Conservation (phyloP, 2,797 vertebrate species). For the Acanthurus leucopareius region DNA sequence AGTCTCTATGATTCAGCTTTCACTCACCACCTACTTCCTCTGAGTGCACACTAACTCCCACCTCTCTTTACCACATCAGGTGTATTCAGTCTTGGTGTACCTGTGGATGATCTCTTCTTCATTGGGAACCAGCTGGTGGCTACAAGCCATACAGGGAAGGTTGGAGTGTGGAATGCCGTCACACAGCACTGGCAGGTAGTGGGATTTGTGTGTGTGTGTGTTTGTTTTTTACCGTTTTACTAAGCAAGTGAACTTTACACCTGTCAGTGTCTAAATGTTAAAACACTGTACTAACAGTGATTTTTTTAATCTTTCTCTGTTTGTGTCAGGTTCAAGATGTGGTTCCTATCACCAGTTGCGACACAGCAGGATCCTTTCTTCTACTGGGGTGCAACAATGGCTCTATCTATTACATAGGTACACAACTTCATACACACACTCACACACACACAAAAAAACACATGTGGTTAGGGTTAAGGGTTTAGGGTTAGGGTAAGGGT, state of each 20-base stretch:
- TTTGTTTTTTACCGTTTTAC: not conserved
- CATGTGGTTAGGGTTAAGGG: too few species aligned
- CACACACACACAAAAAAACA: too few species aligned
- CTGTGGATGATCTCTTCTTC: conserved; percentile 97
- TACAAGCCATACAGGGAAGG: conserved; percentile 98
- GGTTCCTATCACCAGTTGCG: conserved; percentile 97
- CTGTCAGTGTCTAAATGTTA: too few species aligned
- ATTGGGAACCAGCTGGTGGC: conserved; percentile 99
- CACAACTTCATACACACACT: not conserved
- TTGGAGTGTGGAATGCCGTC: conserved; percentile 99
- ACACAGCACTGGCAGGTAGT: conserved; percentile 98
- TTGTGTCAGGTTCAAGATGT: conserved; percentile 94
- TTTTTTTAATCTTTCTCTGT: conserved; percentile 14
- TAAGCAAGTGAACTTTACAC: not conserved
- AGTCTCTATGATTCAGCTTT: not conserved
- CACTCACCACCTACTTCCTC: not conserved
- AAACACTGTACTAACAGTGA: not conserved
- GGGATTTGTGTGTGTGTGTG: not conserved
- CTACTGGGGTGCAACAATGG: conserved; percentile 97
- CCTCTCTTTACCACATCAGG: conserved; percentile 76
- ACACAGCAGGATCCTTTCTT: conserved; percentile 96
- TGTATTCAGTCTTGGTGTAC: conserved; percentile 95
- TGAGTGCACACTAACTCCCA: not conserved
- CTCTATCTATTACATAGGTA: conserved; percentile 98
- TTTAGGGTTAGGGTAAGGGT: too few species aligned